Base-by-base conservation (phyloP, 2,797 vertebrate genomes). In the Chromobotia macracanthus region DNA sequence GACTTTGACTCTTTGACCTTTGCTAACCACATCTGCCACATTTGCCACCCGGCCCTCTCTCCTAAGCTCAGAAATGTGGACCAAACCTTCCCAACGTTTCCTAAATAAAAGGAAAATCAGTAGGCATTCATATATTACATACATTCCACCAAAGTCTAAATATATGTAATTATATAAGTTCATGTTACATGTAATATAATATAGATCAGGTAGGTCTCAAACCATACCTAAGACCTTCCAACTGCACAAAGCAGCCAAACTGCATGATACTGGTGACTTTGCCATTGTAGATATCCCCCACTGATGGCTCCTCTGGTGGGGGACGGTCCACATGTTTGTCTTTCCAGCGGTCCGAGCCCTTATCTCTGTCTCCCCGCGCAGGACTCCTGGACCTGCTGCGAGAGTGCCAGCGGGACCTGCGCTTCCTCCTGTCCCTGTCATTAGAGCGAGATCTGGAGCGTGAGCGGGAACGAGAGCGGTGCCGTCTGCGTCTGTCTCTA, bases 221-320 rank as follows among this genome's bases (percentile, higher is more conserved):
- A 4, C 85, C 92, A 74, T 89, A 99, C 97, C 98, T 94, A 0
- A 99, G 88, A 5, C 98, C 98, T 84, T 99, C 98, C 70, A 99
- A 93, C 86, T 99, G 98, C 73, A 99, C 98, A 60, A 99, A 99
- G 88, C 98, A 99, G 0, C 98, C 98, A 77, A 99, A 99, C 84
- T 99, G 98, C 98, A 99, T 99, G 82, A 99, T 98, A 80, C 97
- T 99, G 18, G 97, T 99, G 78, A 99, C 94, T 87, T 99, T 99
- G 87, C 98, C 98, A 0, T 96, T 98, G 88, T 98, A 99, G 79
- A 99, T 97, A 88, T 99, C 98, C 0, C 97, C 98, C 0, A 99
- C 96, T 28, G 95, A 94, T 0, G 98, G 98, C 74, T 99, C 97
- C 84, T 99, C 98, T 0, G 97, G 96, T 0, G 97, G 97, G 0